Conservation (phyloP, 2,113 vertebrate species). For the Rhipidura dahli region DNA sequence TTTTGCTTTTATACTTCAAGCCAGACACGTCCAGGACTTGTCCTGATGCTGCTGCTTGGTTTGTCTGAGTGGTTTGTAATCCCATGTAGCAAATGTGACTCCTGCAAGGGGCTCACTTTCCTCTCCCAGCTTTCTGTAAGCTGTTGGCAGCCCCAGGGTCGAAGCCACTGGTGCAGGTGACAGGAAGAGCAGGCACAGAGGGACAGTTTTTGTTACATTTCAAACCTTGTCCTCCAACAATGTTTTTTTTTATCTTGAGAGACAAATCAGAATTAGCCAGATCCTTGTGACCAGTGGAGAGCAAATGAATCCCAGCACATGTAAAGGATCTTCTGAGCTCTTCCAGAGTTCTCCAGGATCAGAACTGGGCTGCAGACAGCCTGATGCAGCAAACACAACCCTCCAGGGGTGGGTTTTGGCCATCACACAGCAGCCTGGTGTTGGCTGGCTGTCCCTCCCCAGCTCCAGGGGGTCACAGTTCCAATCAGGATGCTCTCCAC, state of each 20-base stretch:
- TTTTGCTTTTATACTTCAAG: neutral
- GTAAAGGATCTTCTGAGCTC: neutral
- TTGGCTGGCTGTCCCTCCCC: neutral
- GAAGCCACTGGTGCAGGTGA: neutral
- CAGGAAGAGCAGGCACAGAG: neutral
- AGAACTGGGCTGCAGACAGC: neutral
- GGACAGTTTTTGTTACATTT: neutral
- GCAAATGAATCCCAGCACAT: fast-evolving
- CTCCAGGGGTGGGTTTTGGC: neutral
- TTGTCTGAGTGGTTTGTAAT: neutral
- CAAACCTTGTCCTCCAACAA: neutral
- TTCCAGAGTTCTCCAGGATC: neutral
- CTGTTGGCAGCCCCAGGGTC: neutral
- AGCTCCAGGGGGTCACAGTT: neutral
- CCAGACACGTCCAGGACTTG: neutral
- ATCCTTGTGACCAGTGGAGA: neutral
- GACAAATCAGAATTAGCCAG: neutral
- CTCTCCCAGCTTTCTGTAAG: neutral
- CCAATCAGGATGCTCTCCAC: neutral
- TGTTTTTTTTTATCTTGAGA: neutral
- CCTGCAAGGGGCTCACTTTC: neutral
- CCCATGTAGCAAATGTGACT: neutral
- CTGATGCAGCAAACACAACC: neutral
- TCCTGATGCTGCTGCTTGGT: neutral
- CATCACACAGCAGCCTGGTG: neutral